Base-by-base conservation (phyloP, 2,113 vertebrate species). In the Alethe castanea region DNA sequence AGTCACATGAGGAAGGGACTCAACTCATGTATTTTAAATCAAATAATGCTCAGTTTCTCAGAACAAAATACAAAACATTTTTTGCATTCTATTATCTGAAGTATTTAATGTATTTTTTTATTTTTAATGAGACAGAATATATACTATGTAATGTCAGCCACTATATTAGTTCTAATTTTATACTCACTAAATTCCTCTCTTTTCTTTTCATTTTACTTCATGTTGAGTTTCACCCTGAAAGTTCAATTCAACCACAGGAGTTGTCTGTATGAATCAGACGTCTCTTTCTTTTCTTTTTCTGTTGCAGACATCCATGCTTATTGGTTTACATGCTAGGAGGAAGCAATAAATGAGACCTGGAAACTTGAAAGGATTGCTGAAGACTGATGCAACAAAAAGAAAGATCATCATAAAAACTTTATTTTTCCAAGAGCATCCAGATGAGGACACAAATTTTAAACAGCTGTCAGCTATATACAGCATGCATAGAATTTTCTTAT, bases 191-290 rank as follows among this genome's bases (percentile, higher is more conserved):
- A 81, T 52, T 36, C 33, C 22, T 29, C 17, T 54, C 10, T 70
- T 60, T 38, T 40, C 28, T 65, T 74, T 84, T 71, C 8, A 19
- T 52, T 92, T 71, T 70, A 66, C 47, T 90, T 74, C 57, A 69
- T 12, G 36, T 60, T 86, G 67, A 44, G 69, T 94, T 94, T 95
- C 69, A 94, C 86, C 16, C 65, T 53, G 59, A 94, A 96, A 96
- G 54, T 60, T 94, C 62, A 76, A 33, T 64, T 89, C 72, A 95
- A 59, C 91, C 89, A 89, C 86, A 92, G 35, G 67, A 60, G 60
- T 71, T 89, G 9, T 45, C 79, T 88, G 59, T 83, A 88, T 80
- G 84, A 95, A 92, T 90, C 57, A 90, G 90, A 91, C 23, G 33
- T 15, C n/a, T 59, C 26, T 60, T 66, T 45, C 40, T 81, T 76